phyloP scores from a whole-genome alignment of 1,140 invertebrate species.

The Drosophila takahashii region DNA sequence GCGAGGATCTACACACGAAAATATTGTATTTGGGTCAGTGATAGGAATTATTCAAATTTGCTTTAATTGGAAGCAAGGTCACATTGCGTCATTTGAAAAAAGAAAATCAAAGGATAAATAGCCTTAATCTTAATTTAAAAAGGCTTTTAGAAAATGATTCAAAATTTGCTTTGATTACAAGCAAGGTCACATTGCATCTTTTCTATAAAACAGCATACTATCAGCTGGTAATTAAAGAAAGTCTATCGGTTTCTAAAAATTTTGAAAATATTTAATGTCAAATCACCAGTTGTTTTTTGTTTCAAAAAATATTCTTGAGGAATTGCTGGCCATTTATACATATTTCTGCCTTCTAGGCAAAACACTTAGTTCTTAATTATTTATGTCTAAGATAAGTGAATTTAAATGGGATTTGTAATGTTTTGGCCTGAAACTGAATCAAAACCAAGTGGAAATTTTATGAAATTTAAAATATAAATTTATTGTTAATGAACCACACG shows the following conservation, averaged over 20 bases:
- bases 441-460: background rate
- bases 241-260: too few species aligned
- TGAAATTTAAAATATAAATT: background rate
- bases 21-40: background rate
- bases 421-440: too few species aligned
- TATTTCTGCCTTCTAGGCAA: background rate
- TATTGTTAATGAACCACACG: background rate
- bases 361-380: background rate
- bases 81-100: too few species aligned
- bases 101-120: too few species aligned
- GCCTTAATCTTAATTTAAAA: too few species aligned
- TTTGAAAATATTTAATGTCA: too few species aligned
- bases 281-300: background rate
- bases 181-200: too few species aligned
- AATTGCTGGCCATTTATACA: background rate
- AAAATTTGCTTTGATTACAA: too few species aligned
- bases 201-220: too few species aligned
- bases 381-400: constrained; percentile 7
- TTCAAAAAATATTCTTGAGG: background rate
- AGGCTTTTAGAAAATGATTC: too few species aligned
- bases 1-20: background rate
- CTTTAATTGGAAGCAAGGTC: background rate
- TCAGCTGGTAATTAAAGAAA: too few species aligned
- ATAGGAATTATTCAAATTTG: background rate
- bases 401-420: background rate